Evolutionary conservation across 1,140 invertebrate species (phyloP), one percentile per base, ranked within the genome.

Genomic region (Helicoverpa armigera): DNA sequence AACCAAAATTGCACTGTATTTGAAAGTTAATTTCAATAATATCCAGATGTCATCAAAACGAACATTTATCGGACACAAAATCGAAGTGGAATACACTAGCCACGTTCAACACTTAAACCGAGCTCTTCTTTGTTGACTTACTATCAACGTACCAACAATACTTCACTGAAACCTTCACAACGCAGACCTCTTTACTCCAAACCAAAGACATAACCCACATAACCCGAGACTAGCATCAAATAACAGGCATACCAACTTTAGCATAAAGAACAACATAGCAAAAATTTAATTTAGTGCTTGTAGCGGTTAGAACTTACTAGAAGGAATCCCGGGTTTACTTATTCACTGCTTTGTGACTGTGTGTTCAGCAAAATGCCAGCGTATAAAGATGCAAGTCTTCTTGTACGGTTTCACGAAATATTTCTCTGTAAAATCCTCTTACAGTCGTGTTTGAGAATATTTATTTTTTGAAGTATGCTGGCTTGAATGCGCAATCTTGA

Each of bases 241-340:
- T 65, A 31, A n/a, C 29, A 1, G 23, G 1, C 23, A 48, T 35
- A 18, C 10, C 16, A 23, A 29, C 18, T 29, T 29, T 1, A 18
- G 5, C 29, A 3, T 2, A 70, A 70, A 14, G 18, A 53, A 23
- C 16, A 53, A 51, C 50, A 73, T 35, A 35, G 56, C 53, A 73
- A 73, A 73, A 56, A 56, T 56, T 73, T 73, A 50, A 73, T 73
- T 73, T 73, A 51, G 53, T 35, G 31, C 51, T n/a, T 10, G n/a
- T 5, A 29, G 51, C 12, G 29, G 1, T 56, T 12, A 7, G 51
- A 16, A 5, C 48, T 69, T 50, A 54, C 18, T 12, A 12, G 3
- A 31, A 56, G 63, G 13, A 73, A 73, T 35, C 18, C n/a, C 53
- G 35, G 50, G 23, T 73, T 73, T 31, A 73, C 50, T 56, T 73